These are phyloP conservation scores for Tetramorium simillimum DNA, from an alignment of 1,140 invertebrate species.

Conservation along the genomic window DNA sequence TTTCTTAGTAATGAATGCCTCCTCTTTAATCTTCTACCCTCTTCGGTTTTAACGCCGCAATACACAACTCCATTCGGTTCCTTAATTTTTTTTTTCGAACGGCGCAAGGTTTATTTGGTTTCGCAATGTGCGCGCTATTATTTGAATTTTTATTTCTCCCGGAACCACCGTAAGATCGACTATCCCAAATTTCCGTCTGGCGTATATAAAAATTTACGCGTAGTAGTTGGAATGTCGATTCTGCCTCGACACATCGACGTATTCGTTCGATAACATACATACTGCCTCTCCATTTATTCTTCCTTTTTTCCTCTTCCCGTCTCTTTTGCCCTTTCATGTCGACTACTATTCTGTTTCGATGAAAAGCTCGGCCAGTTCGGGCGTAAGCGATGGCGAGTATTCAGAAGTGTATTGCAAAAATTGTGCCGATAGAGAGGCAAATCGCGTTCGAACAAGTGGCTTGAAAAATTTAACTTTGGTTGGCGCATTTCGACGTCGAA, in stretches of 20 bases:
- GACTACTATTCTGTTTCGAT: conserved; percentile 52
- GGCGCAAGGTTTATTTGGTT: not conserved
- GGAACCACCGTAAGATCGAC: not conserved
- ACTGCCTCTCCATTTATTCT: conserved; percentile 21
- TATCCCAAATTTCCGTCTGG: conserved; percentile 32
- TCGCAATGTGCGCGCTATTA: not conserved
- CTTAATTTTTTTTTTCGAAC: not conserved
- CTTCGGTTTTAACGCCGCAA: not conserved
- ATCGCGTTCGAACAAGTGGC: conserved; percentile 67
- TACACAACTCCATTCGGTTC: not conserved
- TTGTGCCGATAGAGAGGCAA: conserved; percentile 68
- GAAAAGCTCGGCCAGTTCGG: conserved; percentile 60
- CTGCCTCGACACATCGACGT: conserved; percentile 27
- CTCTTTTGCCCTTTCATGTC: conserved; percentile 55
- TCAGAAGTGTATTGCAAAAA: conserved; percentile 73
- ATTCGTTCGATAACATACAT: conserved; percentile 53
- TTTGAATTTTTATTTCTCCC: not conserved
- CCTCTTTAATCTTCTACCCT: conserved; percentile 1
- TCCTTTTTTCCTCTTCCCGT: conserved; percentile 24
- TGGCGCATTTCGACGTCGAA: conserved; percentile 29
- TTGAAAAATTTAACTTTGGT: conserved; percentile 69
- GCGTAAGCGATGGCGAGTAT: conserved; percentile 66
- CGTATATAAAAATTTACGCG: conserved; percentile 52
- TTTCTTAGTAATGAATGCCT: conserved; percentile 6
- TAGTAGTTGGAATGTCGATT: conserved; percentile 48